Evolutionary conservation across 2,113 vertebrate genomes (phyloP).

Genomic region (Neoarius graeffei): DNA sequence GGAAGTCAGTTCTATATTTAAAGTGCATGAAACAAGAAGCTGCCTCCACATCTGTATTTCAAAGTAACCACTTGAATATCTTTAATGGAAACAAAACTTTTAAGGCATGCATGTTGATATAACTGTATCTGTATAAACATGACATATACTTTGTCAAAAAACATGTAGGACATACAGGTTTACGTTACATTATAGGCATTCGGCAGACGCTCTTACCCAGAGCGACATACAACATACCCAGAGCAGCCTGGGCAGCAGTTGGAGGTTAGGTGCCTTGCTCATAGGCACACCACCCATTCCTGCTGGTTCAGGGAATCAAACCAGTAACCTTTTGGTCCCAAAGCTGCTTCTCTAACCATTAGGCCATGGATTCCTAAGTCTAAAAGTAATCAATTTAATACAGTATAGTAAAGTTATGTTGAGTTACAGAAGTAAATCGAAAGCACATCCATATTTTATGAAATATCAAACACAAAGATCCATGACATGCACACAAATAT

Average conservation of each 20-base stretch:
- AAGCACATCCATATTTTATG: not conserved
- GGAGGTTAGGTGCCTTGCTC: too few relatives aligned
- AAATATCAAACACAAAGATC: not conserved
- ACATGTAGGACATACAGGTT: not conserved
- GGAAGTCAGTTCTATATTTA: constrained; percentile 30
- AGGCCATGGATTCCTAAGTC: too few relatives aligned
- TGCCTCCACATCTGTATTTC: not conserved
- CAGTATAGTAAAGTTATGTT: not conserved
- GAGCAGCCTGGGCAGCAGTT: too few relatives aligned
- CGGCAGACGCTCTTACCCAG: too few relatives aligned
- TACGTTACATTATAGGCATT: too few relatives aligned
- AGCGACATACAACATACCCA: too few relatives aligned
- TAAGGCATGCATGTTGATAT: not conserved
- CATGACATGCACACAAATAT: not conserved
- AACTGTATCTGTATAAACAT: not conserved
- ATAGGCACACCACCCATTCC: too few relatives aligned
- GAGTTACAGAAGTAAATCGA: not conserved
- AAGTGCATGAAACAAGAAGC: not conserved
- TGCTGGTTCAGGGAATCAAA: too few relatives aligned
- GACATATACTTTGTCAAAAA: not conserved
- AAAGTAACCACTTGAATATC: not conserved
- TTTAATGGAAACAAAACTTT: not conserved
- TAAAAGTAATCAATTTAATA: too few relatives aligned
- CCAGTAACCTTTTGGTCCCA: too few relatives aligned
- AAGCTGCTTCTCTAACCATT: too few relatives aligned